Evolutionary conservation across 2,888 invertebrate genomes (phyloP), one percentile per base, ranked within the genome.

Genomic region (Tinea semifulvella): DNA sequence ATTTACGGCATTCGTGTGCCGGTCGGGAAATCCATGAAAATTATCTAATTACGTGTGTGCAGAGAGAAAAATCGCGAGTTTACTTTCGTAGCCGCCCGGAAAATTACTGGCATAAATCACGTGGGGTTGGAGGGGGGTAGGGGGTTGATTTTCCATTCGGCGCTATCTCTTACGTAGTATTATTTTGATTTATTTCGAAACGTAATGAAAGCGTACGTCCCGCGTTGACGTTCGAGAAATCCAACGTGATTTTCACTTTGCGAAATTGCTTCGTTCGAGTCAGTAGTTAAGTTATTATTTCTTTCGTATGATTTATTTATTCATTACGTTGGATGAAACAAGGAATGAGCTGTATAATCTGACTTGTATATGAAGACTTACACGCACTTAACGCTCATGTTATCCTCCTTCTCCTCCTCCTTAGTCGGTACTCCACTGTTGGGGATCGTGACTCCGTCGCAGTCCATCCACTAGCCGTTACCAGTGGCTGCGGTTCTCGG

Each of bases 11-110:
- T 35, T 31, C 43, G 28, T 42, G 47, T 47, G 46, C 45, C 47
- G 45, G 56, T 55, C 52, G 54, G 58, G 58, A 63, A 68, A 67
- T 66, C 65, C 64, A 61, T 63, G 66, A 66, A 71, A 76, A 77
- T 75, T 73, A 72, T 75, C 71, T 79, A 77, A 77, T 79, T 79
- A 79, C 67, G 76, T 75, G 67, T 74, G 72, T 71, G 75, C 65
- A 61, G 58, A 59, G 63, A 70, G 73, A 77, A 79, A 76, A 77
- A 76, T 76, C 68, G 73, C 68, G 66, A 75, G 72, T 79, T 48
- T 72, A 71, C 71, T 75, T 71, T 73, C 70, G 72, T 70, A 75
- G 74, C 72, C 74, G 68, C 63, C 71, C 68, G 77, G 74, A 74
- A 76, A 76, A 76, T 76, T 76, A 75, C 74, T 58, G 63, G 69